Evolutionary conservation across 1,140 invertebrate genomes (phyloP).

Genomic region (Plodia interpunctella): DNA sequence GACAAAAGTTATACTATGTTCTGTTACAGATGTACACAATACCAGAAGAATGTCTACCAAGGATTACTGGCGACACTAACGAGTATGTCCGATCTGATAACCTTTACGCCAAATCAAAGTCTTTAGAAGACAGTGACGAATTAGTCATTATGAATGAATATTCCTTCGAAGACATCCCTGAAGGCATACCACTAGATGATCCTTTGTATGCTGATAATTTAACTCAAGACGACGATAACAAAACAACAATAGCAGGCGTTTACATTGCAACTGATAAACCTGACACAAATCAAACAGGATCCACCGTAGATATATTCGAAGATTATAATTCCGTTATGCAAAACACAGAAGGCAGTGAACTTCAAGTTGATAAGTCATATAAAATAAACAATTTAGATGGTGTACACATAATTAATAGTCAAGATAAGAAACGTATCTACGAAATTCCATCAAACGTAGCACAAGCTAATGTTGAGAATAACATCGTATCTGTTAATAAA

Average conservation of each 20-base stretch:
- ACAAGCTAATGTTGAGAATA: neutral
- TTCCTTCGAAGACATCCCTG: slow-evolving; percentile 56
- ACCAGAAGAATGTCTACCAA: slow-evolving; percentile 58
- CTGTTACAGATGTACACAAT: slow-evolving; percentile 53
- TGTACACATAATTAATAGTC: neutral
- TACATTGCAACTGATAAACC: neutral
- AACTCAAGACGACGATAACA: slow-evolving; percentile 18
- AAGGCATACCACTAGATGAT: slow-evolving; percentile 56
- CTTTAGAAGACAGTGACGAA: slow-evolving; percentile 34
- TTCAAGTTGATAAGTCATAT: neutral
- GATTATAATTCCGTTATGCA: neutral
- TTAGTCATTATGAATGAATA: slow-evolving; percentile 54
- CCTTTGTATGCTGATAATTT: slow-evolving; percentile 54
- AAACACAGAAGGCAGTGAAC: neutral
- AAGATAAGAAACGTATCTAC: slow-evolving; percentile 7
- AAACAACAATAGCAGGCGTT: neutral
- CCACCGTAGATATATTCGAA: neutral
- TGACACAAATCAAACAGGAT: neutral
- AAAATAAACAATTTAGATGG: neutral
- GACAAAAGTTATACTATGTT: too few relatives aligned
- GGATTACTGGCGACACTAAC: slow-evolving; percentile 36
- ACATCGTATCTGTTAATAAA: neutral
- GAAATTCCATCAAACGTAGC: slow-evolving; percentile 7
- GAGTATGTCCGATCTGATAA: slow-evolving; percentile 47
- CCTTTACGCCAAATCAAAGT: slow-evolving; percentile 49